Base-by-base conservation (phyloP, 2,888 invertebrate species). In the Heliconius charithonia region DNA sequence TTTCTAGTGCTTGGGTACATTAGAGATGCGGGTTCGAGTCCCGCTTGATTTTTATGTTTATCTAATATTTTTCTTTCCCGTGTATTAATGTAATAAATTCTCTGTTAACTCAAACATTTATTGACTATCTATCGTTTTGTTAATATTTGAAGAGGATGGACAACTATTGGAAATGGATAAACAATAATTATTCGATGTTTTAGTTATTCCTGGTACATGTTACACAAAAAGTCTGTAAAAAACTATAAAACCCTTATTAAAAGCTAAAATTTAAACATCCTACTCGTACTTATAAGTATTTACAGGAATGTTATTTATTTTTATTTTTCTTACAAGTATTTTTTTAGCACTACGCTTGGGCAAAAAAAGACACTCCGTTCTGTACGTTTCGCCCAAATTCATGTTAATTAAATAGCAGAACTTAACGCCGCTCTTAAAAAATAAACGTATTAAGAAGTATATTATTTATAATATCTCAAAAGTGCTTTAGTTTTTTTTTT, bases 171-270 rank as follows among this genome's bases (percentile, higher is more conserved):
- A 45, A 45, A 69, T 45, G 69, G 41, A 69, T 10, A 67, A 25
- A 45, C 13, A 0, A 67, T 41, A 25, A 41, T 67, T 67, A 69
- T 4, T 32, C 12, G n/a, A n/a, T 41, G n/a, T 67, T n/a, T 37
- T 67, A 2, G 37, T 67, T 37, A 67, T 45, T 45, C 13, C 16
- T 37, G 41, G 19, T 41, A 41, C 19, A 41, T 45, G 3, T 10
- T 69, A 45, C 41, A 27, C 41, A 45, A 41, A 69, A 25, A 41
- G 25, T 69, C 69, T 27, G 41, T 69, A 69, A 25, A 45, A 69
- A 69, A 69, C 41, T 69, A 69, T 45, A 69, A 69, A 37, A 69
- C 45, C 6, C 69, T 69, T 67, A 67, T 25, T 37, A 67, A 67
- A 25, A 67, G 25, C 67, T 67, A 67, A 41, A 41, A 41, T n/a